Evolutionary conservation across 2,113 vertebrate species (phyloP).

Genomic region (Austrofundulus limnaeus): DNA sequence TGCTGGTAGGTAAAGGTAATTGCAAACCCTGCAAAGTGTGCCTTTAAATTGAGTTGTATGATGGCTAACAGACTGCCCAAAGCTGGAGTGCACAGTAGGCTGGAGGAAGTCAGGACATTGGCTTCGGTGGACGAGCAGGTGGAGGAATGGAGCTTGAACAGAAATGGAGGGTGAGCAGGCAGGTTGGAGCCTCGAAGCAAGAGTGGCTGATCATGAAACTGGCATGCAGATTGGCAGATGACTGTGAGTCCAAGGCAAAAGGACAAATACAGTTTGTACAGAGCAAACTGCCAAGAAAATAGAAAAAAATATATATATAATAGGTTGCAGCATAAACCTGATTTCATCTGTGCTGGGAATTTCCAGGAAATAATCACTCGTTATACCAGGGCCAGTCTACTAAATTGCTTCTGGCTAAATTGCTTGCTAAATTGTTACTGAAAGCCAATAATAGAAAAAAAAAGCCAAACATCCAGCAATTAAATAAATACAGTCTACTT

Average conservation of each 20-base stretch:
- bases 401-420: no score
- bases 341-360: no score
- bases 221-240: not conserved
- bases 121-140: slow-evolving; percentile 1
- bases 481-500: no score
- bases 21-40: not conserved
- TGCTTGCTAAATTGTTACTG: no score
- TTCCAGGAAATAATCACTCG: no score
- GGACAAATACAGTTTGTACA: not conserved
- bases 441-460: no score
- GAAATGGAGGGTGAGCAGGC: not conserved
- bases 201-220: not conserved
- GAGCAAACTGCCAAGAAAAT: not conserved
- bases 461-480: no score
- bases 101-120: not conserved
- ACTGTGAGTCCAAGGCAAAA: not conserved
- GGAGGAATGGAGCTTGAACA: not conserved
- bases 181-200: not conserved
- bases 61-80: not conserved
- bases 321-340: no score
- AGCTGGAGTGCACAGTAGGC: not conserved
- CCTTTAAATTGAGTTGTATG: not conserved
- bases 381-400: no score
- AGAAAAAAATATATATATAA: no score
- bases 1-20: not conserved